These are phyloP conservation scores for Nymphalis c-album DNA, from an alignment of 2,888 invertebrate genomes.

Conservation along the genomic window DNA sequence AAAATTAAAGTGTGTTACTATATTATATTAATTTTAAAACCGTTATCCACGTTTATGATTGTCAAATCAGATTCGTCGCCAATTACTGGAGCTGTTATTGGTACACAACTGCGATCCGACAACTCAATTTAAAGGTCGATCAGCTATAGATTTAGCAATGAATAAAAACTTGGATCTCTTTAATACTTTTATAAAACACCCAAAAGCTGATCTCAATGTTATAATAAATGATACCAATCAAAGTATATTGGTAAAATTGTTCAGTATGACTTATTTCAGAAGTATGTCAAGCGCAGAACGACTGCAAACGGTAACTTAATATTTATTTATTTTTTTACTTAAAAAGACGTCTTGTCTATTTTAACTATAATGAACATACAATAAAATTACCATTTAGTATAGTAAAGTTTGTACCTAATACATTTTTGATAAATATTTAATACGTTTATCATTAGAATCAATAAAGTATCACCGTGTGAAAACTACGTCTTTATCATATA, in stretches of 20 bases:
- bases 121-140: constrained; percentile 55
- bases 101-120: constrained; percentile 55
- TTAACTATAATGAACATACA: no score
- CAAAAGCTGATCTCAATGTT: constrained; percentile 58
- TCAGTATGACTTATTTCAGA: constrained; percentile 55
- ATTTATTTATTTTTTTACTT: not conserved
- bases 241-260: constrained; percentile 63
- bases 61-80: constrained; percentile 49
- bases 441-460: no score
- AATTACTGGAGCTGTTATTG: constrained; percentile 58
- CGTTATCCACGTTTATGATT: not conserved
- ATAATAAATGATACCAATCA: constrained; percentile 61
- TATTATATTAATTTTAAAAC: not conserved
- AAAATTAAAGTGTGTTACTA: no score
- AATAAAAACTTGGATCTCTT: constrained; percentile 50
- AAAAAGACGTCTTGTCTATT: no score
- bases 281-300: constrained; percentile 48
- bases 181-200: constrained; percentile 57
- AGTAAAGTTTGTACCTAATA: no score
- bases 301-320: constrained; percentile 52
- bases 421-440: no score
- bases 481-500: no score
- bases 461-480: no score
- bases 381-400: no score
- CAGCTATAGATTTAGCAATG: constrained; percentile 60